Conservation (phyloP, 2,113 vertebrate species). For the Misgurnus anguillicaudatus region DNA sequence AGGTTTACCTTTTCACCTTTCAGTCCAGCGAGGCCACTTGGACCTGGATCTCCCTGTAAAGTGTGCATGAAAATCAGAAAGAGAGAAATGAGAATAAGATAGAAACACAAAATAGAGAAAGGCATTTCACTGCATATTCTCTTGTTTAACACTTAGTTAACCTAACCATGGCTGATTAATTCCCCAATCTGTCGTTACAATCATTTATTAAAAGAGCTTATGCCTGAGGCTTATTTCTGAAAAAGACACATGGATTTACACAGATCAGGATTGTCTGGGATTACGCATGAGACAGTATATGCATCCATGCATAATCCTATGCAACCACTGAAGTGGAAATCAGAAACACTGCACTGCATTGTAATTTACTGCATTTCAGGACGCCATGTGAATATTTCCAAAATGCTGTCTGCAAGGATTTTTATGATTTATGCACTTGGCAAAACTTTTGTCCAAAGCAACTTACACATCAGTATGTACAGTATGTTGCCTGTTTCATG, state of each 20-base stretch:
- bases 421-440: too few species aligned
- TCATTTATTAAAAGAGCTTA: not conserved
- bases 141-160: not conserved
- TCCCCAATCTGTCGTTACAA: conserved; percentile 24
- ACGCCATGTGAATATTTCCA: not conserved
- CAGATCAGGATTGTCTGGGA: not conserved
- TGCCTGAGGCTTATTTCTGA: not conserved
- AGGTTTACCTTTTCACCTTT: conserved; percentile 70
- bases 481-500: too few species aligned
- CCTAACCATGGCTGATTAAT: not conserved
- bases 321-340: not conserved
- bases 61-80: not conserved
- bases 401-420: not conserved
- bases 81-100: not conserved
- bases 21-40: conserved; percentile 62
- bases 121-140: conserved; percentile 1
- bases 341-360: conserved; percentile 5
- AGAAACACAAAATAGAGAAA: not conserved
- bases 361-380: conserved; percentile 9
- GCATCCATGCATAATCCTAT: not conserved
- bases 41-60: conserved; percentile 66
- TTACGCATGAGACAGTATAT: conserved; percentile 21
- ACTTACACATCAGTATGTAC: too few species aligned
- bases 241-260: not conserved
- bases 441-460: too few species aligned